Evolutionary conservation across 2,888 invertebrate species (phyloP).

Genomic region (Monopis laevigella): DNA sequence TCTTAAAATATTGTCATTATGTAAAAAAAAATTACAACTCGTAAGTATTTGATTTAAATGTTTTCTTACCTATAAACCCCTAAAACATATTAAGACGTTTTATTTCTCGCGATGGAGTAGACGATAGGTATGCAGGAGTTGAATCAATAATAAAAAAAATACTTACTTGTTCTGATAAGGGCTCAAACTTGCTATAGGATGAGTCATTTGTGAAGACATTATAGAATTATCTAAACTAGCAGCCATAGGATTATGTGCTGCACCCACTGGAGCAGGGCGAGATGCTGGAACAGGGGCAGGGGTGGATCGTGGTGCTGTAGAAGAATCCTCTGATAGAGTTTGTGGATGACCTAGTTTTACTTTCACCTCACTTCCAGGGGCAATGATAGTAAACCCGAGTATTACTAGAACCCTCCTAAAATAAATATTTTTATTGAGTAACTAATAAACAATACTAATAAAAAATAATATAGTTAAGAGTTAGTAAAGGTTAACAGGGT

Average conservation of each 20-base stretch:
- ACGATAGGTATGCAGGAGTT: no score
- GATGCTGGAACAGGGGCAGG: constrained; percentile 28
- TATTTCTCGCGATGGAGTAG: no score
- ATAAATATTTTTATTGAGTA: no score
- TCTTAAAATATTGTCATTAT: no score
- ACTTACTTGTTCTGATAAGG: constrained; percentile 91
- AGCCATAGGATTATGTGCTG: not conserved
- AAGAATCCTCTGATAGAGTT: constrained; percentile 64
- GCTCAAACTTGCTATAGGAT: constrained; percentile 86
- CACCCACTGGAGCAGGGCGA: constrained; percentile 25
- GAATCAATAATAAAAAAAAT: constrained; percentile 3
- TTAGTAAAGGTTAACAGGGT: no score
- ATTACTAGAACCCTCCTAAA: constrained; percentile 86
- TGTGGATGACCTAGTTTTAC: constrained; percentile 83
- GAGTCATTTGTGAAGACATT: constrained; percentile 63
- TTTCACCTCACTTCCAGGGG: constrained; percentile 76
- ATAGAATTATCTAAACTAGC: constrained; percentile 44
- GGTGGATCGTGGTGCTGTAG: constrained; percentile 28
- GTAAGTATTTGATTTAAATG: no score
- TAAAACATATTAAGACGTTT: no score
- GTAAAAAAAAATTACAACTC: no score
- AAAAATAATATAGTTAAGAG: constrained; percentile 13
- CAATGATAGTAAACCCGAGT: constrained; percentile 78
- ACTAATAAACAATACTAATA: no score
- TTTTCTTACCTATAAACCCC: no score